phyloP scores from a whole-genome alignment of 23 tunicate species.

The Corella eumyota region DNA sequence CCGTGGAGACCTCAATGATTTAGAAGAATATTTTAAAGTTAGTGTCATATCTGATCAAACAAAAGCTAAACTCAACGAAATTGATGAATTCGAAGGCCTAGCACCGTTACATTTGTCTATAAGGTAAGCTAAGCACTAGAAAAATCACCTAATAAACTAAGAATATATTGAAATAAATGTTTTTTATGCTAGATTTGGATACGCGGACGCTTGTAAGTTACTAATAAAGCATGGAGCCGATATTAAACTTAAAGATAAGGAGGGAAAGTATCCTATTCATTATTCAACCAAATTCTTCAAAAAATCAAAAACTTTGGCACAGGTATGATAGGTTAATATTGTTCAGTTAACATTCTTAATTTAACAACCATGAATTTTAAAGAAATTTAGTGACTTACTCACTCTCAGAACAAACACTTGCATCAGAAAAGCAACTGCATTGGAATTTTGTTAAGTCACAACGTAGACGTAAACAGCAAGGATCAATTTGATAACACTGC shows the following conservation, averaged over 20 bases:
- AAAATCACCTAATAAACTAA: too few relatives aligned
- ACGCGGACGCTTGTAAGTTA: slow-evolving; percentile 5
- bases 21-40: too few relatives aligned
- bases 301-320: not conserved
- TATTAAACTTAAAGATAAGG: slow-evolving; percentile 2
- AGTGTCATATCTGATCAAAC: too few relatives aligned
- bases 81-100: too few relatives aligned
- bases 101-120: too few relatives aligned
- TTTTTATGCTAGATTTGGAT: slow-evolving; percentile 9
- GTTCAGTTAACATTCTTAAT: too few relatives aligned
- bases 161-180: too few relatives aligned
- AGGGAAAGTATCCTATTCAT: slow-evolving; percentile 37
- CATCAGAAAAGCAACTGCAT: slow-evolving; percentile 2
- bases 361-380: too few relatives aligned
- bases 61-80: too few relatives aligned
- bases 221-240: slow-evolving; percentile 25
- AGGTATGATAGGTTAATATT: too few relatives aligned
- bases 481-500: slow-evolving; percentile 19
- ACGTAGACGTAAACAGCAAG: slow-evolving; percentile 24
- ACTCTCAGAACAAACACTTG: not conserved
- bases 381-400: not conserved
- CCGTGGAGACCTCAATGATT: too few relatives aligned
- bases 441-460: slow-evolving; percentile 11
- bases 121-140: too few relatives aligned
- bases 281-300: slow-evolving; percentile 26